A percentile compares a stretch with the other conserved stretches of the same genome.
Evolutionary conservation across 1,140 invertebrate genomes (phyloP).

Genomic region (Diorhabda sublineata): DNA sequence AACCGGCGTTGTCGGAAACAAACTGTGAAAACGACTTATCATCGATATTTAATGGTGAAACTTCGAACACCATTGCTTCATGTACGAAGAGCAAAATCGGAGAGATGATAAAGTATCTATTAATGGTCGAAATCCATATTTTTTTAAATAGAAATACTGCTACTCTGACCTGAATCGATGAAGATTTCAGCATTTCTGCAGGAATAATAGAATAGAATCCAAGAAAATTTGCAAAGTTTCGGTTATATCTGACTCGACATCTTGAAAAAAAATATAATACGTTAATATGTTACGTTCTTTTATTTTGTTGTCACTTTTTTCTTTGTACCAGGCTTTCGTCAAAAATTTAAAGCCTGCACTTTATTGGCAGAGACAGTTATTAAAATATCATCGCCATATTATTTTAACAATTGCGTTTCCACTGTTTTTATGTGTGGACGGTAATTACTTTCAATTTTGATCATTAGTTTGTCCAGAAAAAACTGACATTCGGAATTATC

Average conservation of each 20-base stretch:
- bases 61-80: conserved; percentile 34
- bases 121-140: conserved; percentile 13
- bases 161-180: not conserved
- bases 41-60: conserved; percentile 23
- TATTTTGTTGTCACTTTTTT: not conserved
- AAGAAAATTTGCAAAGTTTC: not conserved
- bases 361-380: not conserved
- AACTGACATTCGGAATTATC: not conserved
- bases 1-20: conserved; percentile 44
- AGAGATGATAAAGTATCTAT: conserved; percentile 32
- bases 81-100: conserved; percentile 38
- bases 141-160: conserved; percentile 14
- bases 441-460: not conserved
- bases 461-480: not conserved
- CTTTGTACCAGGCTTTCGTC: not conserved
- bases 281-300: no score
- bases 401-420: not conserved
- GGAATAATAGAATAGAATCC: conserved; percentile 8
- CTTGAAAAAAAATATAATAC: no score
- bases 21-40: conserved; percentile 36
- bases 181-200: conserved; percentile 10
- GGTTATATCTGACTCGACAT: not conserved
- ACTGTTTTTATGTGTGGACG: not conserved
- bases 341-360: not conserved
- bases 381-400: not conserved